These are phyloP conservation scores for Lasiurus cinereus DNA, from an alignment of 2,113 vertebrate genomes.

Conservation along the genomic window DNA sequence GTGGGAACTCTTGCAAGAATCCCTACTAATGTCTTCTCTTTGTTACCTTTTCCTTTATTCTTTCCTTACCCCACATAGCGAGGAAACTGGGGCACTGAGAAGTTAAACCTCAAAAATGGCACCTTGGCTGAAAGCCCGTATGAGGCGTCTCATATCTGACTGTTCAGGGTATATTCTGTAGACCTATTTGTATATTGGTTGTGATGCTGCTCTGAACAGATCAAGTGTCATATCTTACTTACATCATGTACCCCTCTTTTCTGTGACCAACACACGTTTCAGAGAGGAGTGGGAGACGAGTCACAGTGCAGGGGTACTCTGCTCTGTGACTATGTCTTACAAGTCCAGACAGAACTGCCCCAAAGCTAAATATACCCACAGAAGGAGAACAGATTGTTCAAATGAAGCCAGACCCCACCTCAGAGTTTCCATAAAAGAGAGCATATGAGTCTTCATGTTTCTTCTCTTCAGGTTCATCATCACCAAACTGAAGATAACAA, in stretches of 20 bases:
- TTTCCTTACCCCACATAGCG: not conserved
- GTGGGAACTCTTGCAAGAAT: not conserved
- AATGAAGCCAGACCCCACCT: not conserved
- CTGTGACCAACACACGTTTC: not conserved
- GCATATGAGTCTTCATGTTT: not conserved
- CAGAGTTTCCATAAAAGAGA: conserved; percentile 64
- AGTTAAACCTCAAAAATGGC: not conserved
- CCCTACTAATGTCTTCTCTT: not conserved
- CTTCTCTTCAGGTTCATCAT: not conserved
- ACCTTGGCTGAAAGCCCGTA: not conserved
- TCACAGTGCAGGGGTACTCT: not conserved
- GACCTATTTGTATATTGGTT: not conserved
- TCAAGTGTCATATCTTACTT: not conserved
- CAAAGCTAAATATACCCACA: not conserved
- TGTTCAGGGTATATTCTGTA: not conserved
- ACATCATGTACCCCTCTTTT: not conserved
- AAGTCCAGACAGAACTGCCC: not conserved
- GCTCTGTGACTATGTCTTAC: not conserved
- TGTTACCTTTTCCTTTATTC: not conserved
- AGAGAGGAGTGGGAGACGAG: not conserved
- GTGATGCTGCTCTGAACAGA: not conserved
- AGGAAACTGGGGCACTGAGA: not conserved
- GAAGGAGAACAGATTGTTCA: conserved; percentile 65
- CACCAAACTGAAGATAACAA: not conserved
- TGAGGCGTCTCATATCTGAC: not conserved